phyloP scores from a whole-genome alignment of 1,140 invertebrate genomes.

The Myzus persicae region DNA sequence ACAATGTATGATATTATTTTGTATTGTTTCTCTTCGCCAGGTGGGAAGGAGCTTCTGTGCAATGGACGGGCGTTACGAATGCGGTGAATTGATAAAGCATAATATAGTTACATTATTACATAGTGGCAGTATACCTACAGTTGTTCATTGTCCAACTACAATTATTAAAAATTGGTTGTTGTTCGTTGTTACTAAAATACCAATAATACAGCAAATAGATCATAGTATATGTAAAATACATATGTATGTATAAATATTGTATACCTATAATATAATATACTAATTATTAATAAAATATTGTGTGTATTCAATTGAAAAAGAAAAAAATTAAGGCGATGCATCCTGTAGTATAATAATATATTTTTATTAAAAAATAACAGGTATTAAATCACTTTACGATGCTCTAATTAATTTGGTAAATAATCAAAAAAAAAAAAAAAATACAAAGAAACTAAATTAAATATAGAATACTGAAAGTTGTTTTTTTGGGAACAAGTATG shows the following conservation, averaged over 20 bases:
- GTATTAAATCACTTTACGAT: constrained; percentile 52
- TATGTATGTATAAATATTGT: no score
- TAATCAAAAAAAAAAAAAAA: constrained; percentile 16
- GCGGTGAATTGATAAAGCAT: constrained; percentile 33
- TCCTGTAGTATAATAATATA: constrained; percentile 56
- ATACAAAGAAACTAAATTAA: constrained; percentile 48
- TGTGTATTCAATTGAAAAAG: not conserved
- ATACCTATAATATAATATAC: no score
- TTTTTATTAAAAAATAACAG: constrained; percentile 59
- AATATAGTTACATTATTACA: not conserved
- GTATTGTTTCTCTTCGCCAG: not conserved
- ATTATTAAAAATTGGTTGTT: not conserved
- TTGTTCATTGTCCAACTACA: not conserved
- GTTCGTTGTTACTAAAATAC: not conserved
- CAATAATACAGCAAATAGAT: not conserved
- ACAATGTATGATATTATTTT: not conserved
- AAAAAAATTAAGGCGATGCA: not conserved
- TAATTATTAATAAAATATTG: not conserved
- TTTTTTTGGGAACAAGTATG: not conserved
- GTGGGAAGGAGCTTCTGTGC: constrained; percentile 50
- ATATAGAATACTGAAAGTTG: constrained; percentile 37
- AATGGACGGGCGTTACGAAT: constrained; percentile 41
- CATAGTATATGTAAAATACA: not conserved
- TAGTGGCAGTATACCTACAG: not conserved
- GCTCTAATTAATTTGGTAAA: constrained; percentile 40